phyloP scores from a whole-genome alignment of 2,797 vertebrate species.

The Momotus momota region DNA sequence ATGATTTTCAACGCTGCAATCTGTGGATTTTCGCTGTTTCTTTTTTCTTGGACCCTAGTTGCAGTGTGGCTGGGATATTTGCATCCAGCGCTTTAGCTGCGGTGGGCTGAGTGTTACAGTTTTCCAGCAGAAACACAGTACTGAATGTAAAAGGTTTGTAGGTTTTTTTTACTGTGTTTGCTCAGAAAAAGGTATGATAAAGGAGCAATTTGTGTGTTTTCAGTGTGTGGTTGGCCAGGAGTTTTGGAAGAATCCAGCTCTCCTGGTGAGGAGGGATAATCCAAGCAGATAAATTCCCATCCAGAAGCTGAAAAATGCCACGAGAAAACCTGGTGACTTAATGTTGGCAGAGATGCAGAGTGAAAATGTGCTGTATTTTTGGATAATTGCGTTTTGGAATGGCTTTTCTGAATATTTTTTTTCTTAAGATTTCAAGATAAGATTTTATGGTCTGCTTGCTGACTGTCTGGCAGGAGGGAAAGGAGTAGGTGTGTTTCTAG shows the following conservation, averaged over 20 bases:
- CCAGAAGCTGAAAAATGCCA: background rate
- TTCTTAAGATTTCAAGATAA: background rate
- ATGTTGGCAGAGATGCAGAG: background rate
- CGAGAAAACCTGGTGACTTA: background rate
- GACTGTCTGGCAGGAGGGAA: background rate
- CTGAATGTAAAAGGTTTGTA: background rate
- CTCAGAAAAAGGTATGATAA: background rate
- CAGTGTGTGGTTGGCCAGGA: background rate
- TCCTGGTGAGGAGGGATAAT: background rate
- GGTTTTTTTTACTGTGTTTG: background rate
- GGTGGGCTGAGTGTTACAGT: accelerated
- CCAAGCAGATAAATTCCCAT: background rate
- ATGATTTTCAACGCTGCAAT: background rate
- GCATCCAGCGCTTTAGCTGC: background rate
- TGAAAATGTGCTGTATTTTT: background rate
- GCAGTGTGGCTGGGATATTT: background rate
- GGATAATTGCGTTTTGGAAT: background rate
- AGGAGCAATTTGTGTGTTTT: background rate
- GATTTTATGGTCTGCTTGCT: background rate
- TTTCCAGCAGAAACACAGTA: background rate
- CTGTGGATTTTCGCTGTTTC: background rate
- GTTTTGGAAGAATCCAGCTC: background rate
- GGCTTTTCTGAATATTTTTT: background rate
- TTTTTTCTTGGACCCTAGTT: background rate
- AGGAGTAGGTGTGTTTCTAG: background rate